Evolutionary conservation across 1,140 invertebrate genomes (phyloP).

Genomic region (Drosophila nikananu): DNA sequence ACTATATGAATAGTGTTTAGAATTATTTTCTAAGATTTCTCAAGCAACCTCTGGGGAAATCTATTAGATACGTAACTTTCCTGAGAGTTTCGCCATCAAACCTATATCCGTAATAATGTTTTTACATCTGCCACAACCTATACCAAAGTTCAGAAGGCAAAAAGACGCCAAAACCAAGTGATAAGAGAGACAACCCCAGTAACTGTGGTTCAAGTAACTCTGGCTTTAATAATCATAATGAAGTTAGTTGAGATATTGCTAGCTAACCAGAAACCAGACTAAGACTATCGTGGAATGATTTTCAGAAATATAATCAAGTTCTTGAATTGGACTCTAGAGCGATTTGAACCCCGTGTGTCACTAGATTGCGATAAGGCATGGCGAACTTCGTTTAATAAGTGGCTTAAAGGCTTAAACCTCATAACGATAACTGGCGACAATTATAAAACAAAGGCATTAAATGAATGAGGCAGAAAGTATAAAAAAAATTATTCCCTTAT

Average conservation of each 20-base stretch:
- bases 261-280: background rate
- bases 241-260: background rate
- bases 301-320: constrained; percentile 8
- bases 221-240: background rate
- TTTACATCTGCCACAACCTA: background rate
- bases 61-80: background rate
- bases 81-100: background rate
- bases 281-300: constrained; percentile 11
- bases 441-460: constrained; percentile 54
- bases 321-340: constrained; percentile 16
- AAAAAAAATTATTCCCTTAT: constrained; percentile 28
- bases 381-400: constrained; percentile 41
- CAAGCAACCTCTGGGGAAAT: background rate
- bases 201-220: background rate
- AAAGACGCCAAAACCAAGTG: background rate
- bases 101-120: background rate
- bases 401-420: constrained; percentile 44
- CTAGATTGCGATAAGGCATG: constrained; percentile 45
- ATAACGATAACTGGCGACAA: constrained; percentile 51
- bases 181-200: background rate
- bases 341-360: constrained; percentile 39
- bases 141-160: background rate
- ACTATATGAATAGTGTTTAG: background rate
- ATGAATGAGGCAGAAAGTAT: constrained; percentile 20
- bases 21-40: background rate